Evolutionary conservation across 2,113 vertebrate species (phyloP).

Genomic region (Camelus bactrianus): DNA sequence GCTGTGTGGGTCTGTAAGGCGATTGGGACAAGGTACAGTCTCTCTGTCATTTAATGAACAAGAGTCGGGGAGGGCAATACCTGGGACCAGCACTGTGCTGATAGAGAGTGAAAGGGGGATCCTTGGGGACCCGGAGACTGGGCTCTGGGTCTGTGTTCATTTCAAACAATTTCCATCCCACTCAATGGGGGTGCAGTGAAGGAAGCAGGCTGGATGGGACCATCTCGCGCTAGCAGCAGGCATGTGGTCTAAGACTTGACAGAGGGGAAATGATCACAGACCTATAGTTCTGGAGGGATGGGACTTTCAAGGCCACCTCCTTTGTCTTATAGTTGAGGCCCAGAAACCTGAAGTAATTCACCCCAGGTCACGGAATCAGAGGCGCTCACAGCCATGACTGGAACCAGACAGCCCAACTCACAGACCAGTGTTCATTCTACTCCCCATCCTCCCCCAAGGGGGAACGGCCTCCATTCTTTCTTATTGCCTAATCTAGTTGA

Average conservation of each 20-base stretch:
- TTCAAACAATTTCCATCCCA: slow-evolving; percentile 9
- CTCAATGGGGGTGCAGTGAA: not conserved
- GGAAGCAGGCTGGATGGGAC: not conserved
- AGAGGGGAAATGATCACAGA: slow-evolving; percentile 25
- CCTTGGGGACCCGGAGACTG: not conserved
- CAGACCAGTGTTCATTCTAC: not conserved
- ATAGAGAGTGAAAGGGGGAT: not conserved
- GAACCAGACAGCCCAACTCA: not conserved
- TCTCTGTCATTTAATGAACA: not conserved
- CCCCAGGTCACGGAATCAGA: not conserved
- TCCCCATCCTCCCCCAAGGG: not conserved
- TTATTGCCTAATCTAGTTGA: not conserved
- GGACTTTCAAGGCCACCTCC: not conserved
- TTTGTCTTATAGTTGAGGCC: not conserved
- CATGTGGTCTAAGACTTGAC: not conserved
- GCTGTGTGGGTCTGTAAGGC: not conserved
- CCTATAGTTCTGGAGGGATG: not conserved
- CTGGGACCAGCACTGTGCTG: not conserved
- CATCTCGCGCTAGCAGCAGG: not conserved
- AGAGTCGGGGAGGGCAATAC: not conserved
- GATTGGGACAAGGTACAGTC: not conserved
- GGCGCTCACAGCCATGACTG: not conserved
- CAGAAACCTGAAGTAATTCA: slow-evolving; percentile 15
- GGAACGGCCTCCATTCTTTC: not conserved
- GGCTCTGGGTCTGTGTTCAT: not conserved